Evolutionary conservation across 2,797 vertebrate species (phyloP).

Genomic region (Danio tinwini): DNA sequence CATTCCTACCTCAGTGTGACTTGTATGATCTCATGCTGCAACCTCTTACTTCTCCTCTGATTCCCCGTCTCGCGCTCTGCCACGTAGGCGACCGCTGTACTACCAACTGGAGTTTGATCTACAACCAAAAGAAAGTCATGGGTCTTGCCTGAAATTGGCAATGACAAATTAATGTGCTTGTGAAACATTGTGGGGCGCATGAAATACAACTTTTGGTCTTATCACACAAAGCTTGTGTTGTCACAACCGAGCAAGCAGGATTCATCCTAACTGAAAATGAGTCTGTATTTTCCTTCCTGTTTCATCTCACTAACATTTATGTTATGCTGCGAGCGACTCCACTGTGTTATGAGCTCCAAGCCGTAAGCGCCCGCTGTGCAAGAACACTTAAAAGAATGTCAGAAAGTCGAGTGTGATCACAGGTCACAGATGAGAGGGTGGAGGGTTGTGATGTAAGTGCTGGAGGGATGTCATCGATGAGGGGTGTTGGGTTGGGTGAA

Average conservation of each 20-base stretch:
- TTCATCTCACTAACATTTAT: constrained; percentile 49
- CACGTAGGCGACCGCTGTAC: constrained; percentile 38
- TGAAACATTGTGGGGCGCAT: neutral
- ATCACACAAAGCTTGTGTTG: constrained; percentile 25
- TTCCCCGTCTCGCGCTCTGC: constrained; percentile 39
- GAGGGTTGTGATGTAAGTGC: constrained; percentile 41
- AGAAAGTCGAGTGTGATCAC: constrained; percentile 48
- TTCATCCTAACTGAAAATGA: constrained; percentile 56
- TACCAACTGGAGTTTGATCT: constrained; percentile 45
- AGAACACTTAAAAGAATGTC: constrained; percentile 51
- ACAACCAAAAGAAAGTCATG: constrained; percentile 45
- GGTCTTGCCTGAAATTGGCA: constrained; percentile 7
- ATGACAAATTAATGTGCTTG: neutral
- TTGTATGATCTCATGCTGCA: constrained; percentile 63
- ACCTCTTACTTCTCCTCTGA: constrained; percentile 42
- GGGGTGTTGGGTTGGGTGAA: constrained; percentile 34
- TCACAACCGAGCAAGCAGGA: constrained; percentile 33
- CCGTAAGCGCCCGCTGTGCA: constrained; percentile 37
- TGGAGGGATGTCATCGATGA: constrained; percentile 8
- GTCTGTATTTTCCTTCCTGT: constrained; percentile 49
- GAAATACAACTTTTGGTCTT: constrained; percentile 30
- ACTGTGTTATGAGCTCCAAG: constrained; percentile 28
- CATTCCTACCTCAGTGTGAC: constrained; percentile 65
- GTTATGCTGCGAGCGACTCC: constrained; percentile 40
- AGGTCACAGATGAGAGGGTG: constrained; percentile 44